Evolutionary conservation across 53 echinoderm and acorn worm genomes (phyloP).

Genomic region (Echinarachnius parma): DNA sequence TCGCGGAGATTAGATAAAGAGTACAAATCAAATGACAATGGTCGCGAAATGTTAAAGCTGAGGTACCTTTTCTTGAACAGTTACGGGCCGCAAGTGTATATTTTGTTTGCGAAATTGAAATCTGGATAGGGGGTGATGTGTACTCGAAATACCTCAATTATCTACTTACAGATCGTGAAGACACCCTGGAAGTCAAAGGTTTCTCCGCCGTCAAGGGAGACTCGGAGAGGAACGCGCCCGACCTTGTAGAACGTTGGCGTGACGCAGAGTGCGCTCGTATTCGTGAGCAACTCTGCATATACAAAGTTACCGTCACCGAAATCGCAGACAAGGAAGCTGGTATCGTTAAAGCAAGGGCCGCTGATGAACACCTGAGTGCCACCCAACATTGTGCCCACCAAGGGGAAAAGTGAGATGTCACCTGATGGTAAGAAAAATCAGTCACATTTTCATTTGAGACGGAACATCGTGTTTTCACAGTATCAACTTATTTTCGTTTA

Average conservation of each 20-base stretch:
- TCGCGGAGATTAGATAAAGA: no score
- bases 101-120: no score
- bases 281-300: neutral
- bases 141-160: no score
- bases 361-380: slow-evolving; percentile 20
- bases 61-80: no score
- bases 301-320: neutral
- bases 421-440: neutral
- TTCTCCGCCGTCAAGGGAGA: slow-evolving; percentile 28
- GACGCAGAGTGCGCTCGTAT: slow-evolving; percentile 33
- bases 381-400: slow-evolving; percentile 48
- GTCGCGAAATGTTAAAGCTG: no score
- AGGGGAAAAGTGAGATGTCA: slow-evolving; percentile 16
- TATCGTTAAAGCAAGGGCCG: slow-evolving; percentile 41
- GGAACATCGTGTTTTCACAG: no score
- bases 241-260: slow-evolving; percentile 25
- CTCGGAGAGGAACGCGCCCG: slow-evolving; percentile 18
- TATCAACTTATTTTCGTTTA: no score
- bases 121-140: no score
- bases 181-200: slow-evolving; percentile 21
- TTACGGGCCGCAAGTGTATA: no score
- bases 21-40: no score
- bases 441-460: no score
- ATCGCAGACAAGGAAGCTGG: slow-evolving; percentile 6
- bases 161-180: slow-evolving; percentile 44